These are phyloP conservation scores for Lethocerus indicus DNA, from an alignment of 1,140 invertebrate species.

Conservation along the genomic window DNA sequence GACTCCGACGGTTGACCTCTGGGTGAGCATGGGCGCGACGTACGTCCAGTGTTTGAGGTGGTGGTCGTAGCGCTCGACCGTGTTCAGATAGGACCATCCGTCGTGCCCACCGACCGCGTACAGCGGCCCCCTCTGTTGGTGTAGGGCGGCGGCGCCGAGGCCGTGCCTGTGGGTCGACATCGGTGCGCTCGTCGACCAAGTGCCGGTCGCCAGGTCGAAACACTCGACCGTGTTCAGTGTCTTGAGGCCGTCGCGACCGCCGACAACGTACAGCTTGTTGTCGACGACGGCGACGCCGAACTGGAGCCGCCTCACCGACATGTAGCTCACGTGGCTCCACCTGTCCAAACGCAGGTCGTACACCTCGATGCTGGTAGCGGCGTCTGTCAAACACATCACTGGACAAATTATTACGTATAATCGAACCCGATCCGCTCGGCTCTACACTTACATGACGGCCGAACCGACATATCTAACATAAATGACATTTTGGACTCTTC, in stretches of 20 bases:
- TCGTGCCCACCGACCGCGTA: constrained; percentile 93
- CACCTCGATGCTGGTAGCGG: constrained; percentile 74
- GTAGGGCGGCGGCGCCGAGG: constrained; percentile 65
- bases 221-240: constrained; percentile 80
- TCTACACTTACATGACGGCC: no score
- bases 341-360: constrained; percentile 70
- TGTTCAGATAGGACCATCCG: constrained; percentile 85
- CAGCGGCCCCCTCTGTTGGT: constrained; percentile 53
- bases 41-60: constrained; percentile 69
- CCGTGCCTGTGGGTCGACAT: constrained; percentile 63
- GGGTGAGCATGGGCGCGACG: constrained; percentile 70
- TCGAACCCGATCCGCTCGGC: no score
- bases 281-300: constrained; percentile 80
- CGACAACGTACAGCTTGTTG: constrained; percentile 65
- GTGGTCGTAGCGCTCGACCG: constrained; percentile 84
- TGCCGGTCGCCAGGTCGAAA: constrained; percentile 56
- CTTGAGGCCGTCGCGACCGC: constrained; percentile 85
- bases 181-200: constrained; percentile 62
- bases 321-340: constrained; percentile 60
- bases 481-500: no score
- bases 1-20: constrained; percentile 75
- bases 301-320: constrained; percentile 60
- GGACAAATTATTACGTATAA: no score
- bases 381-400: no score
- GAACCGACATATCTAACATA: no score